Evolutionary conservation across 2,888 invertebrate species (phyloP).

Genomic region (Cyclophora albipunctata): DNA sequence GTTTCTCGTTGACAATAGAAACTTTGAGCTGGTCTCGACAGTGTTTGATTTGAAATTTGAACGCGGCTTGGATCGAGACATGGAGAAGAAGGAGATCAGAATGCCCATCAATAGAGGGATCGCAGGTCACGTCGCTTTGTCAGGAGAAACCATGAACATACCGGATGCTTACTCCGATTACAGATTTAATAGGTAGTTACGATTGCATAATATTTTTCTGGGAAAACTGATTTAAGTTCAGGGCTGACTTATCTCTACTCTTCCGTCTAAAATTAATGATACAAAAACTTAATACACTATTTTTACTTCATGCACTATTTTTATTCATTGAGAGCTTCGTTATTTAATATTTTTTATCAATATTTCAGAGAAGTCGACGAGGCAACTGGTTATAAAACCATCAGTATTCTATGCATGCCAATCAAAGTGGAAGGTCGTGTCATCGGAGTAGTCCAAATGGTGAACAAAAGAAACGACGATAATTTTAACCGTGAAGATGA

Average conservation of each 20-base stretch:
- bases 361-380: conserved; percentile 76
- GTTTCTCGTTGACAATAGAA: conserved; percentile 84
- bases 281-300: too few relatives aligned
- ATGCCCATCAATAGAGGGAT: conserved; percentile 87
- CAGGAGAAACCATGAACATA: conserved; percentile 87
- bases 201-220: too few relatives aligned
- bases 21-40: conserved; percentile 85
- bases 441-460: conserved; percentile 93
- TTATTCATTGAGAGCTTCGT: too few relatives aligned
- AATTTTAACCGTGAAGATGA: conserved; percentile 81
- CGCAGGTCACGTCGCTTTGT: conserved; percentile 87
- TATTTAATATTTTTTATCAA: too few relatives aligned
- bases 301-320: too few relatives aligned
- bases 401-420: conserved; percentile 90
- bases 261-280: too few relatives aligned
- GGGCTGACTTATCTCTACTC: too few relatives aligned
- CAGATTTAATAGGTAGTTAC: conserved; percentile 78
- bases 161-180: conserved; percentile 87
- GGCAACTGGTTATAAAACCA: conserved; percentile 80
- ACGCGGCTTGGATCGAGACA: conserved; percentile 32
- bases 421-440: conserved; percentile 85
- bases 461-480: conserved; percentile 77
- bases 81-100: conserved; percentile 73
- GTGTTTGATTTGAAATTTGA: conserved; percentile 81
- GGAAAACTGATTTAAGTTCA: too few relatives aligned